Base-by-base conservation (phyloP, 2,797 vertebrate genomes). In the Premnoplex brunnescens region DNA sequence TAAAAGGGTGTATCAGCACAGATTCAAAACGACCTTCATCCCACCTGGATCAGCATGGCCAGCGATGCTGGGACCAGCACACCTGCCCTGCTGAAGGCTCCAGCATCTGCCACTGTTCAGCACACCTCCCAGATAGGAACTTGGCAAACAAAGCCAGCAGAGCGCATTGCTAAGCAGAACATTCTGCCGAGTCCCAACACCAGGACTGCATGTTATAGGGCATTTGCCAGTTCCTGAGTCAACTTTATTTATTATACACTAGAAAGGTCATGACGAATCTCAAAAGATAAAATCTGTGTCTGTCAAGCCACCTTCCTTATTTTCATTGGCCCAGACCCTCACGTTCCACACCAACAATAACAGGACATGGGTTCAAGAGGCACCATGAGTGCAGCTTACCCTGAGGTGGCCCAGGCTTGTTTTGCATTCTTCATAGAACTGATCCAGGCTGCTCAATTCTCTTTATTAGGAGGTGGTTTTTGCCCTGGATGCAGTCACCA, bases 271-370 rank as follows among this genome's bases (percentile, higher is more conserved):
- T 80, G 84, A 95, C 3, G 28, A 97, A 94, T 95, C 95, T 95
- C 80, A 85, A 82, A 95, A 97, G 96, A 97, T 97, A 97, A 97
- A 95, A 97, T 97, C 96, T 96, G 77, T 95, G 91, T 96, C 96
- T 97, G 86, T 96, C 94, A 95, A 96, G 91, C 93, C 72, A 95
- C 96, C 95, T 97, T 97, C 96, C 95, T 96, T 97, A 93, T 97
- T 97, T 96, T 96, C 90, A 96, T 95, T 97, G 96, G 96, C 95
- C 75, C 90, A 91, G 86, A 82, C 91, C 81, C 68, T 87, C 86
- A 58, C 0, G 93, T 95, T 96, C 96, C 90, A 92, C 84, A 96
- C 91, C 94, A 97, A 96, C 91, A 97, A 97, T 96, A 97, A 96
- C 96, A 97, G 96, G 96, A 97, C 95, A 87, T 80, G 64, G 94